Evolutionary conservation across 2,113 vertebrate genomes (phyloP).

Genomic region (Lipotes vexillifer): DNA sequence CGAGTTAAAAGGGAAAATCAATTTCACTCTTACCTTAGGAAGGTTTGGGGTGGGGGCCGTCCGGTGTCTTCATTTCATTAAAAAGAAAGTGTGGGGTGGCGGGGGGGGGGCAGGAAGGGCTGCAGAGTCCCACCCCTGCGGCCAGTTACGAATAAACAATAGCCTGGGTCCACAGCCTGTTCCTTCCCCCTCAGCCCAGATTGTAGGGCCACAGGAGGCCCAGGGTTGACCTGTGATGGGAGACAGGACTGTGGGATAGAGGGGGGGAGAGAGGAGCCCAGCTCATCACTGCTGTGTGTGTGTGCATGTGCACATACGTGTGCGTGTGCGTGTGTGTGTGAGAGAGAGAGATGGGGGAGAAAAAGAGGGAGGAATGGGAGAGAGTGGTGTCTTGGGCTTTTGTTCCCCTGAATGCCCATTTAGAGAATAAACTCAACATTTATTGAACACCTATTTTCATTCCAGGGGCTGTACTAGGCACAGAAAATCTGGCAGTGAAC

Average conservation of each 20-base stretch:
- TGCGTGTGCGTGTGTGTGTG: neutral
- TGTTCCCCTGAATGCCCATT: neutral
- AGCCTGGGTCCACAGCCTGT: neutral
- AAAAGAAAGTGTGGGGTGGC: conserved; percentile 31
- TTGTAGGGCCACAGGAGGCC: neutral
- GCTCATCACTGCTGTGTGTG: neutral
- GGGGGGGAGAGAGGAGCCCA: neutral
- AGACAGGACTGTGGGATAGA: neutral
- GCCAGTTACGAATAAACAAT: conserved; percentile 6
- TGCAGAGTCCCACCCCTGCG: neutral
- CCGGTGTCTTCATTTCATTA: conserved; percentile 42
- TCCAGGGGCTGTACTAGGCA: neutral
- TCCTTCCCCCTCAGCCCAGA: neutral
- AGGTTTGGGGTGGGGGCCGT: conserved; percentile 21
- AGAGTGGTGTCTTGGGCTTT: neutral
- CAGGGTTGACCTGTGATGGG: neutral
- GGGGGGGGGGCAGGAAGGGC: neutral
- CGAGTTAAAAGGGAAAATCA: conserved; percentile 74
- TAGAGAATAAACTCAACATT: neutral
- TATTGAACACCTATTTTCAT: neutral
- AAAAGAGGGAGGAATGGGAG: neutral
- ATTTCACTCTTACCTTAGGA: conserved; percentile 73
- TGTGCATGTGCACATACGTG: neutral
- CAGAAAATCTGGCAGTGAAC: neutral
- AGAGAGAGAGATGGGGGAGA: neutral